Evolutionary conservation across 2,797 vertebrate species (phyloP).

Genomic region (Luscinia megarhynchos): DNA sequence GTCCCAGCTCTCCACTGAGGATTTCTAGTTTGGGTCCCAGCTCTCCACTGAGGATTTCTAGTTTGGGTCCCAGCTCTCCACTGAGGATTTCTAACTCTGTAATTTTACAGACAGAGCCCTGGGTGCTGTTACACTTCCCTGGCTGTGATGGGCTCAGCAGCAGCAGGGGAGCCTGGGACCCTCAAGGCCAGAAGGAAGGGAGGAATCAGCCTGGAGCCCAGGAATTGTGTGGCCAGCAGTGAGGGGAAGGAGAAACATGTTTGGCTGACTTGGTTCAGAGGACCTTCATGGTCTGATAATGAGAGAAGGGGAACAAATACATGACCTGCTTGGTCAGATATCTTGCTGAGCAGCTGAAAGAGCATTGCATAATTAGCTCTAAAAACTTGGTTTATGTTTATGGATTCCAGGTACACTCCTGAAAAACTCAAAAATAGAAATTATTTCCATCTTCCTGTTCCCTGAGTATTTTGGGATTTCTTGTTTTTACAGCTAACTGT

Average conservation of each 20-base stretch:
- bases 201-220: rapidly evolving
- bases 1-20: no score
- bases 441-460: neutral
- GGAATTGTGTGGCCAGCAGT: neutral
- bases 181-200: neutral
- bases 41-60: neutral
- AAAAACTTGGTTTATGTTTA: neutral
- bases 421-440: neutral
- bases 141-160: neutral
- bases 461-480: neutral
- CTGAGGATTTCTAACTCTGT: neutral
- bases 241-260: neutral
- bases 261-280: neutral
- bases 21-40: no score
- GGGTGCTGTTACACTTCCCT: neutral
- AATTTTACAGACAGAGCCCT: neutral
- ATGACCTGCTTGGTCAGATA: neutral
- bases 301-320: neutral
- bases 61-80: no score
- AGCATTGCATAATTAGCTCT: neutral
- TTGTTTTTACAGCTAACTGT: no score
- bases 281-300: neutral
- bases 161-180: neutral
- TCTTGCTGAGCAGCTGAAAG: neutral
- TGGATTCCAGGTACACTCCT: neutral